Base-by-base conservation (phyloP, 2,113 vertebrate genomes). In the Eonycteris spelaea region DNA sequence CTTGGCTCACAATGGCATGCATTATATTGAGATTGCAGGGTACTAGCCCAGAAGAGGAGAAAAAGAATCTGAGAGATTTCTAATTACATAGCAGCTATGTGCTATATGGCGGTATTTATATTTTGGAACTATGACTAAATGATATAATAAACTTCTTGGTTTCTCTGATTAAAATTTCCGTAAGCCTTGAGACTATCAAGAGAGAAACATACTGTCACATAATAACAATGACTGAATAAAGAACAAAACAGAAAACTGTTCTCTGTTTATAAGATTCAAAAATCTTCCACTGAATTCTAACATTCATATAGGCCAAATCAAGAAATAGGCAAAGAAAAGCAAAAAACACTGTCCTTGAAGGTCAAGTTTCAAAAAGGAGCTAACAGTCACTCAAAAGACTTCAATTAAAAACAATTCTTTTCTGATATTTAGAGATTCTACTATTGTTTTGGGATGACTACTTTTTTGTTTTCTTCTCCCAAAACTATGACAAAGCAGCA, bases 331-430 rank as follows among this genome's bases (percentile, higher is more conserved):
- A 77, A 97, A 94, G 87, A 95, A 96, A 96, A 88, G 59, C 87
- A 63, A 96, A 94, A 94, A 97, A 93, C 74, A 7, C 43, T 45
- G 4, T 90, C 75, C 90, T 77, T 35, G 80, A 91, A 87, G 80
- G 87, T 94, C 83, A 21, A n/a, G 65, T 95, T 95, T 96, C 82
- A 48, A 95, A 91, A 88, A 83, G 77, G 40, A 87, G 91, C 45
- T 15, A 93, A 15, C 33, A 78, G 90, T 86, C 53, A 75, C 24
- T 59, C 43, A 67, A 33, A 86, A 70, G 71, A 95, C 71, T 98
- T 86, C 78, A 86, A 45, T 1, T 28, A 26, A 97, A 97, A 95
- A 97, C 95, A 98, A 97, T 91, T 45, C 59, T 97, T 96, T 97
- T 97, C 90, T 75, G 0, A 0, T 51, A 74, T 90, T 97, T 96